Base-by-base conservation (phyloP, 2,113 vertebrate species). In the Pipra filicauda region DNA sequence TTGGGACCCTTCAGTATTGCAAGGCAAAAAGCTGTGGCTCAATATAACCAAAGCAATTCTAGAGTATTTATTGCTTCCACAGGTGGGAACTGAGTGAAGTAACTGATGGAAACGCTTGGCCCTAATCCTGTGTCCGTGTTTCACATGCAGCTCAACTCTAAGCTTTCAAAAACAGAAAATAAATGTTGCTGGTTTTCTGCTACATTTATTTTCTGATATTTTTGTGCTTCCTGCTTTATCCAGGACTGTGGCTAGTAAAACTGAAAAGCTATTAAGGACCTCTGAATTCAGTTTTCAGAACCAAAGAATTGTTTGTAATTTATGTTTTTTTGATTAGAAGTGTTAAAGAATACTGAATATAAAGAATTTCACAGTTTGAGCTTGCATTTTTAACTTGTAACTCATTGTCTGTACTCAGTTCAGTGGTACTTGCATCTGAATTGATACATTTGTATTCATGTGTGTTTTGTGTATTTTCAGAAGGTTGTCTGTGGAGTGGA, bases 401-500 rank as follows among this genome's bases (percentile, higher is more conserved):
- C 20, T 89, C 3, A 2, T 66, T 77, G 70, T 74, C 52, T 64
- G 16, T 64, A 2, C 8, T 76, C 12, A 23, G 19, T 55, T 71
- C 37, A 31, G 5, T 23, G 35, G 23, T 39, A 5, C 31, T 3
- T 17, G 39, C n/a, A 27, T 48, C 5, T 52, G 12, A 52, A 3
- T 37, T 24, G 46, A 20, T 76, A 6, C 39, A 22, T 76, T 84
- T 71, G 7, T 77, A 10, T 64, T 52, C n/a, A 18, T 44, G 7
- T 44, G 30, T 33, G 37, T 28, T 88, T 82, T 94, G 80, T 96
- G 35, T 87, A 6, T 96, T 94, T 97, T 76, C 98, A 99, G 99
- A 98, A 97, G 93, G 97, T 99, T 64, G 98, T 98, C 12, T 89
- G 75, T 80, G 97, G 95, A 37, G 97, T 99, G 24, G 90, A 98